These are phyloP conservation scores for Tadarida brasiliensis DNA, from an alignment of 2,797 vertebrate genomes.

Conservation along the genomic window DNA sequence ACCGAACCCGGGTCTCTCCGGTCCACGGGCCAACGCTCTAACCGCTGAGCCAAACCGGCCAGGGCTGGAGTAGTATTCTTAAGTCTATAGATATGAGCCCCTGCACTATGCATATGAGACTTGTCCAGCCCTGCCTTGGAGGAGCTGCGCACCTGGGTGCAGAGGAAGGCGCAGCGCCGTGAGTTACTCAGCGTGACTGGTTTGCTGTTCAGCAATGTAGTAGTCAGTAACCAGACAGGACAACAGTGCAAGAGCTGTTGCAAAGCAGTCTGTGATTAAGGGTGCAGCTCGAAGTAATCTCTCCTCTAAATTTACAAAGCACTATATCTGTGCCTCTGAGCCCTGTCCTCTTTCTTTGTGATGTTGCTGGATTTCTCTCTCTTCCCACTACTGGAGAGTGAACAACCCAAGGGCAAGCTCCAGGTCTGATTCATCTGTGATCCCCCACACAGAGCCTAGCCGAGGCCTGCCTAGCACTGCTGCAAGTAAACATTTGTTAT, in stretches of 20 bases:
- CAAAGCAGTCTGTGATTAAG: conserved; percentile 28
- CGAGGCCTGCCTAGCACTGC: not conserved
- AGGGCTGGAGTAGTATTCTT: not conserved
- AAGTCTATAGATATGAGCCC: not conserved
- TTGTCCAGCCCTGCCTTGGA: not conserved
- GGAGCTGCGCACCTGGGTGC: not conserved
- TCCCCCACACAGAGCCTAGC: not conserved
- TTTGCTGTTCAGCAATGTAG: not conserved
- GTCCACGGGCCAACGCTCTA: no score
- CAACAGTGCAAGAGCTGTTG: not conserved
- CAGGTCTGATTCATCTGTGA: not conserved
- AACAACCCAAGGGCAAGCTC: not conserved
- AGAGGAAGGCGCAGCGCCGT: not conserved
- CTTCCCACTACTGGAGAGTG: not conserved
- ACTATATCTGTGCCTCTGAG: not conserved
- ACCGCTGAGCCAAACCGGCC: no score
- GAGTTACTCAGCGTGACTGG: not conserved
- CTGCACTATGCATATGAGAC: not conserved
- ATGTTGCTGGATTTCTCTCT: not conserved
- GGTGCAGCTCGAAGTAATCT: not conserved
- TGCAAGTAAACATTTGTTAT: not conserved
- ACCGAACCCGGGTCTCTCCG: no score
- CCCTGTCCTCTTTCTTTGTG: not conserved
- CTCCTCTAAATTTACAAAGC: not conserved
- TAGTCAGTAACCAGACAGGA: conserved; percentile 25